Evolutionary conservation across 2,888 invertebrate genomes (phyloP).

Genomic region (Cheilosia urbana): DNA sequence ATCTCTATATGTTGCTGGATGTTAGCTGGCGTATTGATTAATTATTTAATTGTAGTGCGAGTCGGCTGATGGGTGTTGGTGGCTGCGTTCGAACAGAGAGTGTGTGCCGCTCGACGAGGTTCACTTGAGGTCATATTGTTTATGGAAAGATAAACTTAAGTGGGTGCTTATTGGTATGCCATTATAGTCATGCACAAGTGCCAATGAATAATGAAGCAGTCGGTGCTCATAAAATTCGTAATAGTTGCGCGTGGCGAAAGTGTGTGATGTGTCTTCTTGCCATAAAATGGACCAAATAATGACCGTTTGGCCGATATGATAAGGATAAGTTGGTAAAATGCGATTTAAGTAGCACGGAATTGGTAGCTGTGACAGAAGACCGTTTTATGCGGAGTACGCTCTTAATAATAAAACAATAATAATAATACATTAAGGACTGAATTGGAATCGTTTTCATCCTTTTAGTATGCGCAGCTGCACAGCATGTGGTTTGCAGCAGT

Average conservation of each 20-base stretch:
- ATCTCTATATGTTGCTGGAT: neutral
- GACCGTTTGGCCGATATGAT: neutral
- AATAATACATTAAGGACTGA: too few relatives aligned
- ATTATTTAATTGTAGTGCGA: slow-evolving; percentile 64
- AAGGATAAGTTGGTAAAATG: slow-evolving; percentile 16
- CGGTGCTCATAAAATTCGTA: slow-evolving; percentile 33
- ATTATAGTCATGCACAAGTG: slow-evolving; percentile 66
- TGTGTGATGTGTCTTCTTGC: slow-evolving; percentile 40
- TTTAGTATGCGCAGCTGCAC: too few relatives aligned
- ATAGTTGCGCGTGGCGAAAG: slow-evolving; percentile 43
- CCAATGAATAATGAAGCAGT: slow-evolving; percentile 68
- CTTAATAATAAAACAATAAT: too few relatives aligned
- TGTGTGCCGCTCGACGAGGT: slow-evolving; percentile 21
- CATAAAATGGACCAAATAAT: slow-evolving; percentile 45
- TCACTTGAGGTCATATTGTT: slow-evolving; percentile 70
- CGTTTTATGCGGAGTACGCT: too few relatives aligned
- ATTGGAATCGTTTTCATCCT: too few relatives aligned
- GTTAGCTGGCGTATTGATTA: slow-evolving; percentile 57
- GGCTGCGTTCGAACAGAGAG: neutral
- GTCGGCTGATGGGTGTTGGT: slow-evolving; percentile 14
- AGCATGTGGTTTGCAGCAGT: too few relatives aligned
- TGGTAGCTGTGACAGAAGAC: neutral
- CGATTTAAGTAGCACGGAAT: slow-evolving; percentile 11
- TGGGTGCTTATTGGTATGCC: slow-evolving; percentile 73
- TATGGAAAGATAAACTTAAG: slow-evolving; percentile 70